These are phyloP conservation scores for Argyrosomus japonicus DNA, from an alignment of 2,113 vertebrate species.

Conservation along the genomic window DNA sequence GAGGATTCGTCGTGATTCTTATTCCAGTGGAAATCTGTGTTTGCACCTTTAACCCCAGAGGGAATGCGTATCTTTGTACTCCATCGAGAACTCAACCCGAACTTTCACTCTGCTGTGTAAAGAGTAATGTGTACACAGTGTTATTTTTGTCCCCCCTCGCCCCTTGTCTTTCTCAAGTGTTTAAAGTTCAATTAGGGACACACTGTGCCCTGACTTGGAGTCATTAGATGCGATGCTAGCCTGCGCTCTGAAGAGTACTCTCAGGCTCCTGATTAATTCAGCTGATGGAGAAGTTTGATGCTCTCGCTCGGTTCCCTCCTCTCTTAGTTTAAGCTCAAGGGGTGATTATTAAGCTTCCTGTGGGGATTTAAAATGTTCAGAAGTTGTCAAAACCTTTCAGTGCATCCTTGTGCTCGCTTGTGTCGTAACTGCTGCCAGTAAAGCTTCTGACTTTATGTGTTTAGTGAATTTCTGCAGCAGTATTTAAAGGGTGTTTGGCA, in stretches of 20 bases:
- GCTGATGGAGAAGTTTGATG: conserved; percentile 58
- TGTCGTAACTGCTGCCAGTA: background rate
- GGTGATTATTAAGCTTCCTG: conserved; percentile 48
- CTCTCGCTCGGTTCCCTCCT: conserved; percentile 40
- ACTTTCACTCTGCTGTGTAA: conserved; percentile 27
- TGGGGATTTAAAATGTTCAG: conserved; percentile 47
- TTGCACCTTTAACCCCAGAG: conserved; percentile 23
- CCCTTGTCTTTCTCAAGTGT: conserved; percentile 27
- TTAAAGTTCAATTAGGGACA: conserved; percentile 66
- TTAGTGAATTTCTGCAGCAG: conserved; percentile 2
- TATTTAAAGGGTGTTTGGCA: background rate
- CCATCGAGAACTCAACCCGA: conserved; percentile 23
- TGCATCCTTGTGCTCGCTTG: conserved; percentile 9
- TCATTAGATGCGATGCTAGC: conserved; percentile 54
- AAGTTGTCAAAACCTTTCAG: conserved; percentile 51
- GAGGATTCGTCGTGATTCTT: background rate
- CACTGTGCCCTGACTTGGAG: conserved; percentile 41
- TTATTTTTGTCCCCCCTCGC: conserved; percentile 32
- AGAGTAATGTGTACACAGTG: conserved; percentile 28
- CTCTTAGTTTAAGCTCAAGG: conserved; percentile 40
- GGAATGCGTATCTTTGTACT: conserved; percentile 21
- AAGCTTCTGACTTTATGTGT: conserved; percentile 6
- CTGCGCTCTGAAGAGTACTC: conserved; percentile 41
- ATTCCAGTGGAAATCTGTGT: conserved; percentile 24
- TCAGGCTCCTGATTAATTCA: conserved; percentile 71